Evolutionary conservation across 2,888 invertebrate species (phyloP).

Genomic region (Choristoneura rosaceana): DNA sequence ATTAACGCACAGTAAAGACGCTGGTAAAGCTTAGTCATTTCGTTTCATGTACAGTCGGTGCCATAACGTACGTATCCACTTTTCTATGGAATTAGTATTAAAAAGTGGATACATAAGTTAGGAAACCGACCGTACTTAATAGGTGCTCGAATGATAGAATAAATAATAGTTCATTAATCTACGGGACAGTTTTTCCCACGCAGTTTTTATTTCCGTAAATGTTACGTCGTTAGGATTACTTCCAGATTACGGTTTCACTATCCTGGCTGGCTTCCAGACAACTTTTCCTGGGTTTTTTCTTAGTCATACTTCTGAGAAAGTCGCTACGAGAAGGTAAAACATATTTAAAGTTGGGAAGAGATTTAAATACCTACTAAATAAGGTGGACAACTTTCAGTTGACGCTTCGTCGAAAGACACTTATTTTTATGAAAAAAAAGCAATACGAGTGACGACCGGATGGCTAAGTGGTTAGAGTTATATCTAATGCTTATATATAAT

Average conservation of each 20-base stretch:
- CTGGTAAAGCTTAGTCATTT: too few relatives aligned
- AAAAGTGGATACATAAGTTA: too few relatives aligned
- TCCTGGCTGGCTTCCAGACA: conserved; percentile 1
- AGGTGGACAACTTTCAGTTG: background rate
- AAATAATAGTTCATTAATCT: background rate
- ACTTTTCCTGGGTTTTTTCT: background rate
- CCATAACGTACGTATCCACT: too few relatives aligned
- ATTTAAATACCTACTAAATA: background rate
- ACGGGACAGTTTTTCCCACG: background rate
- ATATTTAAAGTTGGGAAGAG: background rate
- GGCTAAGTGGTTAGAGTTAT: too few relatives aligned
- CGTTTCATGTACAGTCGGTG: too few relatives aligned
- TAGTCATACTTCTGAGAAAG: background rate
- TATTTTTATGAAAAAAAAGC: too few relatives aligned
- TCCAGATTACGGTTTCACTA: background rate
- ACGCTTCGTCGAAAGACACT: background rate
- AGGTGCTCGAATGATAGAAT: too few relatives aligned
- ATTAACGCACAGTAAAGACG: too few relatives aligned
- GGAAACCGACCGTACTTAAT: too few relatives aligned
- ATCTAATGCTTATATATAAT: too few relatives aligned
- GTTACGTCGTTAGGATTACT: conserved; percentile 5
- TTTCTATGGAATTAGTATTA: too few relatives aligned
- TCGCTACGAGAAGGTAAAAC: background rate
- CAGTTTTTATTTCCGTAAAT: background rate
- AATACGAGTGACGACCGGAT: too few relatives aligned